Evolutionary conservation across 2,888 invertebrate species (phyloP).

Genomic region (Athrips mouffetella): DNA sequence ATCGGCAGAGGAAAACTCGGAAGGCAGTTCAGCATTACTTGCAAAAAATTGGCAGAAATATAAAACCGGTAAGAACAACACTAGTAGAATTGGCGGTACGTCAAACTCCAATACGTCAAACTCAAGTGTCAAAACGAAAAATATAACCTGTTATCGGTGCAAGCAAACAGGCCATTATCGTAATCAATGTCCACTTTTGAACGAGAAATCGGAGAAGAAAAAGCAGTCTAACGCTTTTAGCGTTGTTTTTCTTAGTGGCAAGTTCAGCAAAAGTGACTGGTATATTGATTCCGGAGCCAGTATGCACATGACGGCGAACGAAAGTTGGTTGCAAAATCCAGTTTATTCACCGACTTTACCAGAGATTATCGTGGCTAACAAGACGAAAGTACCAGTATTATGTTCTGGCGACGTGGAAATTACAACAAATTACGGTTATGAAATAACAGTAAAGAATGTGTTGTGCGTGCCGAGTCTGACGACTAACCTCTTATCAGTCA

Average conservation of each 20-base stretch:
- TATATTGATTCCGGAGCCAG: conserved; percentile 25
- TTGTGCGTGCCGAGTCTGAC: conserved; percentile 16
- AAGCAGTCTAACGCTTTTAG: too few relatives aligned
- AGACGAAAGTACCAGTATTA: conserved; percentile 9
- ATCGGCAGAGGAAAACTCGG: too few relatives aligned
- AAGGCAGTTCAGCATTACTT: background rate
- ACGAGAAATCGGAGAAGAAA: background rate
- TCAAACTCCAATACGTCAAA: conserved; percentile 6
- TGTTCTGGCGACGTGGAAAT: conserved; percentile 17
- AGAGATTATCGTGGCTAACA: conserved; percentile 11
- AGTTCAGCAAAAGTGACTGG: too few relatives aligned
- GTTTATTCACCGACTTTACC: background rate
- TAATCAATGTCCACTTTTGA: conserved; percentile 7
- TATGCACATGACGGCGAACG: conserved; percentile 21
- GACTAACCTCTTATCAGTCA: too few relatives aligned
- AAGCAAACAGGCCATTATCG: conserved; percentile 11
- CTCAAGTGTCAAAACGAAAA: background rate
- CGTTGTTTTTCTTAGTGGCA: too few relatives aligned
- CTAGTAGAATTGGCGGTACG: background rate
- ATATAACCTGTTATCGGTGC: conserved; percentile 8
- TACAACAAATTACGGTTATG: conserved; percentile 8
- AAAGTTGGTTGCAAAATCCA: conserved; percentile 12
- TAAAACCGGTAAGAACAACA: background rate
- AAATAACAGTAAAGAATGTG: conserved; percentile 12
- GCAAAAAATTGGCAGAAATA: background rate